Evolutionary conservation across 1,140 invertebrate genomes (phyloP).

Genomic region (Sminthurides bifidus): DNA sequence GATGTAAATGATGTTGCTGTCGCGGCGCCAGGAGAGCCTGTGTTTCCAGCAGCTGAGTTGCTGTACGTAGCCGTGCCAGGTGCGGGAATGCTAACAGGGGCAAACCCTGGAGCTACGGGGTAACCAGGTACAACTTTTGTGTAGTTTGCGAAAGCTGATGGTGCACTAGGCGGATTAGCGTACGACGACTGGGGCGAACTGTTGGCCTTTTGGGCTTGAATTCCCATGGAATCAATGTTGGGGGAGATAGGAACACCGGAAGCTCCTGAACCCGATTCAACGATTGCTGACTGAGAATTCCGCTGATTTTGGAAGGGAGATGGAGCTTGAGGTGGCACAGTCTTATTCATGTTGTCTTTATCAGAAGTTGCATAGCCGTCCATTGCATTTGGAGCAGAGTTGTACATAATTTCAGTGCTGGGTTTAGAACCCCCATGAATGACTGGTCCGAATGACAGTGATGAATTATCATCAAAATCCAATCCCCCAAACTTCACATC

Average conservation of each 20-base stretch:
- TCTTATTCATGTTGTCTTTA: conserved; percentile 12
- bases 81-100: conserved; percentile 11
- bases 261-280: background rate
- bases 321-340: conserved; percentile 9
- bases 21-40: background rate
- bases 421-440: conserved; percentile 19
- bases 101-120: conserved; percentile 30
- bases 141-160: conserved; percentile 28
- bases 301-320: conserved; percentile 27
- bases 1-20: background rate
- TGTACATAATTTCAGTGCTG: conserved; percentile 24
- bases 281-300: conserved; percentile 10
- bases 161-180: conserved; percentile 11
- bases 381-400: conserved; percentile 6
- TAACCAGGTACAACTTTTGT: conserved; percentile 25
- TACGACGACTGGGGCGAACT: conserved; percentile 19
- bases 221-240: conserved; percentile 20
- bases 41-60: conserved; percentile 4
- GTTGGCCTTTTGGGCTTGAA: conserved; percentile 17
- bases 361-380: conserved; percentile 17
- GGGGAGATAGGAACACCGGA: conserved; percentile 11
- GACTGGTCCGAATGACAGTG: conserved; percentile 28
- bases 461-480: conserved; percentile 48
- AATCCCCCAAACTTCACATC: conserved; percentile 89
- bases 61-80: conserved; percentile 17